Evolutionary conservation across 2,113 vertebrate species (phyloP).

Genomic region (Cololabis saira): DNA sequence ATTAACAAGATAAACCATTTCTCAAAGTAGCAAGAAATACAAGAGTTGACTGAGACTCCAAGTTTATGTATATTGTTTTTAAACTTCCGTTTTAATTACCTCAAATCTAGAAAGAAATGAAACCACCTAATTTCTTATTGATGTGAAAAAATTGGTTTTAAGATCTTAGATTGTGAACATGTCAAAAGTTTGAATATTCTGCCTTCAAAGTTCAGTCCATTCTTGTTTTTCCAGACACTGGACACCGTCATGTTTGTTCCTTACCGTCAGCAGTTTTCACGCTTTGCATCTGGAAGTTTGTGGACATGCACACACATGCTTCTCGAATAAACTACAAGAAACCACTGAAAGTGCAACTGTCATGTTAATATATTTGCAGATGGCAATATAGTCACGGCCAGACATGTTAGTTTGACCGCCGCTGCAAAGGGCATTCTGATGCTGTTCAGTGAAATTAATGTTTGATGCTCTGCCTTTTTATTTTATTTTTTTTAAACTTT

Average conservation of each 20-base stretch:
- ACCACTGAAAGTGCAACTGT: slow-evolving; percentile 14
- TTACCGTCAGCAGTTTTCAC: slow-evolving; percentile 21
- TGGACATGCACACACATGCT: slow-evolving; percentile 8
- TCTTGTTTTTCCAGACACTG: slow-evolving; percentile 7
- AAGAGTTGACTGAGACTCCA: neutral
- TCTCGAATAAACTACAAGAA: slow-evolving; percentile 27
- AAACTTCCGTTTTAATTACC: neutral
- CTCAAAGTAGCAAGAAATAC: neutral
- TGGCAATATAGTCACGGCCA: slow-evolving; percentile 1
- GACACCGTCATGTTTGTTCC: slow-evolving; percentile 8
- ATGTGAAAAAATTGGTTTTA: neutral
- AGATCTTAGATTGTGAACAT: neutral
- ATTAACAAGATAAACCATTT: neutral
- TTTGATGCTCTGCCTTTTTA: slow-evolving; percentile 37
- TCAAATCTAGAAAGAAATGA: neutral
- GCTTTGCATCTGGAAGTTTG: neutral
- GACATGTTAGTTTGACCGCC: neutral
- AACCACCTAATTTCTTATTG: neutral
- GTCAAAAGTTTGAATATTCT: neutral
- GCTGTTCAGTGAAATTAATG: slow-evolving; percentile 17
- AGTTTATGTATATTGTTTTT: too few species aligned
- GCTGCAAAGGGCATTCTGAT: slow-evolving; percentile 3
- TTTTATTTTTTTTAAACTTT: slow-evolving; percentile 24
- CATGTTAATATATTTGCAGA: neutral
- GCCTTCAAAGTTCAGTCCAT: slow-evolving; percentile 11